Evolutionary conservation across 2,797 vertebrate genomes (phyloP).

Genomic region (Gouania willdenowi): DNA sequence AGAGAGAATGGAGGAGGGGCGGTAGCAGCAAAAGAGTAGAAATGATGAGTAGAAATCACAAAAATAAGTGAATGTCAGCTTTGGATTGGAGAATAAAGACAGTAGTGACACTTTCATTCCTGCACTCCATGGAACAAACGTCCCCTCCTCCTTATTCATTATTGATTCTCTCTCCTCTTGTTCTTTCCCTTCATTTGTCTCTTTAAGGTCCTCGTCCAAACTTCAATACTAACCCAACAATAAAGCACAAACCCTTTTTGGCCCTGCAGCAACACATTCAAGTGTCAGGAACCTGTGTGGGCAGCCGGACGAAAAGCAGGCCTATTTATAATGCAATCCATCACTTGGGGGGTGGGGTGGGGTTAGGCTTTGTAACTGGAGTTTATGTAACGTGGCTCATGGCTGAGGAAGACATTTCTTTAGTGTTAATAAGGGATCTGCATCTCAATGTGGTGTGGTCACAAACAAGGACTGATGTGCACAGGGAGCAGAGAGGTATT

Average conservation of each 20-base stretch:
- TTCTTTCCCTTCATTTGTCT: neutral
- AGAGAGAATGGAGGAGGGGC: constrained; percentile 41
- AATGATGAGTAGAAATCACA: no score
- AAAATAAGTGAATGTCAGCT: no score
- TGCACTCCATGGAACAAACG: constrained; percentile 49
- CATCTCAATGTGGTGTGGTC: no score
- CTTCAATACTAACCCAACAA: constrained; percentile 6
- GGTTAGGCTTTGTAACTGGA: constrained; percentile 28
- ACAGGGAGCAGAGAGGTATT: no score
- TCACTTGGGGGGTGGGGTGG: constrained; percentile 29
- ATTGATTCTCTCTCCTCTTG: constrained; percentile 13
- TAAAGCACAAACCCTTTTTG: constrained; percentile 12
- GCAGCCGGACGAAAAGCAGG: constrained; percentile 36
- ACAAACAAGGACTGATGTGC: no score
- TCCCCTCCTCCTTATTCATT: constrained; percentile 28
- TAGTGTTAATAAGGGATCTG: constrained; percentile 19
- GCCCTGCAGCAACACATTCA: constrained; percentile 29
- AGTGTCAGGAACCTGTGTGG: constrained; percentile 59
- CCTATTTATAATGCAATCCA: constrained; percentile 61
- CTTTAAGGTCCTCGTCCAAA: constrained; percentile 4
- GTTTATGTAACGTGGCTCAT: constrained; percentile 48
- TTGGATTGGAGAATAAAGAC: constrained; percentile 36
- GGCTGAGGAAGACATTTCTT: constrained; percentile 16
- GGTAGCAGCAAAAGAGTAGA: no score
- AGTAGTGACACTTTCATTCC: constrained; percentile 4